Evolutionary conservation across 2,888 invertebrate species (phyloP), one percentile per base, ranked within the genome.

Genomic region (Tanytarsus gracilentus): DNA sequence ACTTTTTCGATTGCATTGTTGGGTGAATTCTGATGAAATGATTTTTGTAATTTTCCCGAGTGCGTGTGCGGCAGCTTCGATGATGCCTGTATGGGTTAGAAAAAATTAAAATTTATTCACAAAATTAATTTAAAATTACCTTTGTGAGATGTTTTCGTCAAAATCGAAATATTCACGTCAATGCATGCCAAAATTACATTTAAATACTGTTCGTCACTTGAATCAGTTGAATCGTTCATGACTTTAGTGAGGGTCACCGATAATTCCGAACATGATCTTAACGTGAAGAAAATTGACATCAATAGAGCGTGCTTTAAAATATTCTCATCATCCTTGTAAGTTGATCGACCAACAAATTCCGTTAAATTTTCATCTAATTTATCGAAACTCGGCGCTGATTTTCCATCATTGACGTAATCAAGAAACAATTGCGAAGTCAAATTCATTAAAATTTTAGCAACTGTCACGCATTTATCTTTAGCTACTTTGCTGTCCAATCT

Each of bases 261-360:
- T 8, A 6, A 14, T 18, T 51, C 51, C 3, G 51, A 51, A 27
- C 11, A 11, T 16, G 51, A 23, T n/a, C 51, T 25, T 4, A 51
- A 25, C 16, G 51, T 51, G 29, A 30, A 51, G 29, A 29, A 51
- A 11, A 51, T 30, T 8, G 18, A 29, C 8, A 51, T 16, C 3
- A n/a, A 18, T 44, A 4, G 44, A 44, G 21, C 18, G 1, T 44
- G 18, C 9, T 18, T 4, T 9, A 21, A 21, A 9, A 44, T 44
- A 18, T 8, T 44, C 44, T 66, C 64, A 63, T 64, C 62, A 62
- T 64, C 61, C 18, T 21, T 7, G 14, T n/a, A 33, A 14, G 6
- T 9, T 7, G 56, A 40, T 11, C 4, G n/a, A 25, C 26, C 16
- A 9, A 55, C 8, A 9, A 39, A 39, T 36, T 55, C 11, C 5